phyloP scores from a whole-genome alignment of 2,888 invertebrate genomes.

The Eupeodes luniger region DNA sequence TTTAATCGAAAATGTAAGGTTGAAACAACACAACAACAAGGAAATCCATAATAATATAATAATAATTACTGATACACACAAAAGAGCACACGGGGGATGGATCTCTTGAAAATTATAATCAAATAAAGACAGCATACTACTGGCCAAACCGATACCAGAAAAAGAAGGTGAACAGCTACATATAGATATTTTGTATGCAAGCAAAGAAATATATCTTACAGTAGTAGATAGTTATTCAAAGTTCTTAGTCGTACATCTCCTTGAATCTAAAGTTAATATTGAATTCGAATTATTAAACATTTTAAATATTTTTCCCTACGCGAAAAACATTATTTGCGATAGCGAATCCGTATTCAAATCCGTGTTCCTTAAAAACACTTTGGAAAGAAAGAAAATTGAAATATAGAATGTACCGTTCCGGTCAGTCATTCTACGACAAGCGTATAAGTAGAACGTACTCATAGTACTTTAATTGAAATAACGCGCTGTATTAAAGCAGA shows the following conservation, averaged over 20 bases:
- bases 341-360: conserved; percentile 29
- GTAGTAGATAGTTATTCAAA: conserved; percentile 41
- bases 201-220: conserved; percentile 27
- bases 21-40: background rate
- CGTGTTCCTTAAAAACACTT: conserved; percentile 16
- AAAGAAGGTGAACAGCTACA: conserved; percentile 26
- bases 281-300: conserved; percentile 24
- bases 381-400: conserved; percentile 25
- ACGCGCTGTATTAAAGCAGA: conserved; percentile 15
- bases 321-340: conserved; percentile 31
- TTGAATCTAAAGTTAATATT: conserved; percentile 21
- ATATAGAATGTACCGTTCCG: conserved; percentile 6
- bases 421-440: conserved; percentile 32
- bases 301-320: conserved; percentile 23
- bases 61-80: no score
- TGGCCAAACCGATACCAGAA: conserved; percentile 40
- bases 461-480: conserved; percentile 31
- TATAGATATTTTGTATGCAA: conserved; percentile 14
- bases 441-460: conserved; percentile 44
- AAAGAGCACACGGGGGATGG: conserved; percentile 7
- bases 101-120: conserved; percentile 24
- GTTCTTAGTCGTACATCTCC: conserved; percentile 32
- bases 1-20: conserved; percentile 18
- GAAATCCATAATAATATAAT: no score
- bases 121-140: conserved; percentile 30